These are phyloP conservation scores for Stegophylla sp. DNA, from an alignment of 2,888 invertebrate genomes.

Conservation along the genomic window DNA sequence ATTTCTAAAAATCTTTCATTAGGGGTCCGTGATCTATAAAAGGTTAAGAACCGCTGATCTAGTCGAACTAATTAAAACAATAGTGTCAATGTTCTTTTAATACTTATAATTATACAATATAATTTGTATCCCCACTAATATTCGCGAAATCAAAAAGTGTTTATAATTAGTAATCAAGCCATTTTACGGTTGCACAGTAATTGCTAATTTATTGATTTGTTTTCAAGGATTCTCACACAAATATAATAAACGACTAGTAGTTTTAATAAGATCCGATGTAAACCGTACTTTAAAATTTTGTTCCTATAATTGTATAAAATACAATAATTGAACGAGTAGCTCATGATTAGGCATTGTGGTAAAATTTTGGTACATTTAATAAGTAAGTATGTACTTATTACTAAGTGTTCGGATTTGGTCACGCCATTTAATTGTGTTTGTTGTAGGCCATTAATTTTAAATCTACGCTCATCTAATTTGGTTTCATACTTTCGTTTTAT, in stretches of 20 bases:
- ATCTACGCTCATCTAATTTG: not conserved
- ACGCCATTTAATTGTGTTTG: too few species aligned
- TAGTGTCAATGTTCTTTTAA: not conserved
- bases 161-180: conserved; percentile 17
- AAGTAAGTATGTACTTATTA: too few species aligned
- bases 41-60: too few species aligned
- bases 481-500: conserved; percentile 3
- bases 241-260: not conserved
- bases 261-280: conserved; percentile 3
- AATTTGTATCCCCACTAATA: not conserved
- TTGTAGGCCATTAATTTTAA: conserved; percentile 2
- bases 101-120: not conserved
- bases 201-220: not conserved
- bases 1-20: too few species aligned
- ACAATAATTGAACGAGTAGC: not conserved
- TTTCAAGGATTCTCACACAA: conserved; percentile 9
- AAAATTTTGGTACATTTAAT: not conserved
- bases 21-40: too few species aligned
- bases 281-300: not conserved
- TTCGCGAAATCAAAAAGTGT: conserved; percentile 4
- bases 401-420: too few species aligned
- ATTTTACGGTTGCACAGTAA: conserved; percentile 8
- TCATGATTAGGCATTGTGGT: not conserved
- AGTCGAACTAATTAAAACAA: not conserved
- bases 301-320: not conserved